Conservation (phyloP, 1,140 invertebrate genomes). For the Pygmarrhopalites habei region DNA sequence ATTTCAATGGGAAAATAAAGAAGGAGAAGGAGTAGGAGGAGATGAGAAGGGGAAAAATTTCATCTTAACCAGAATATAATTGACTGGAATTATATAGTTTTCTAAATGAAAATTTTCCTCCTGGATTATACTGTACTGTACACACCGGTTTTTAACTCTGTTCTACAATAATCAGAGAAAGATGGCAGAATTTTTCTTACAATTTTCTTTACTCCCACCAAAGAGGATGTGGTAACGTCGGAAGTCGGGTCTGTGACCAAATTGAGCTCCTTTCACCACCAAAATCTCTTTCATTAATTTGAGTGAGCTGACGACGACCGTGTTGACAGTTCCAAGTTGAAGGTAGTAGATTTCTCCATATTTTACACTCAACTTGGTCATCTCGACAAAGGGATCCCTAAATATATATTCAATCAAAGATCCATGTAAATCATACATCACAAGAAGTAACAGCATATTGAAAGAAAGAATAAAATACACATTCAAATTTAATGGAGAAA, state of each 20-base stretch:
- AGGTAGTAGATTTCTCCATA: constrained; percentile 72
- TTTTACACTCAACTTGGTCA: constrained; percentile 58
- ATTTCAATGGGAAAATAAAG: no score
- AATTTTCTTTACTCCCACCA: constrained; percentile 59
- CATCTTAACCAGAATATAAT: no score
- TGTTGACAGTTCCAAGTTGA: constrained; percentile 59
- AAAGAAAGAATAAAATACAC: background rate
- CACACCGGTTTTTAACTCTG: no score
- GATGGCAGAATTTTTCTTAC: constrained; percentile 48
- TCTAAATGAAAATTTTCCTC: no score
- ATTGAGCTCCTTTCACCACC: constrained; percentile 68
- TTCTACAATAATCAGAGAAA: constrained; percentile 16
- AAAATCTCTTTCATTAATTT: constrained; percentile 68
- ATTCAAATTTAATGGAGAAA: background rate
- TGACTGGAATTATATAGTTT: no score
- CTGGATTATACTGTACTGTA: no score
- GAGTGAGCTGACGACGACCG: constrained; percentile 69
- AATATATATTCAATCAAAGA: background rate
- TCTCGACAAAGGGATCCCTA: constrained; percentile 58
- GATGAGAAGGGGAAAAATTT: no score
- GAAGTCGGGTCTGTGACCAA: constrained; percentile 74
- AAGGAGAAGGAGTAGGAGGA: no score
- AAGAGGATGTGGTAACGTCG: constrained; percentile 60
- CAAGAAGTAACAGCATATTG: background rate
- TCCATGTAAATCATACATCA: no score